Evolutionary conservation across 2,888 invertebrate genomes (phyloP), one percentile per base, ranked within the genome.

Genomic region (Drosophila flavopinicola): DNA sequence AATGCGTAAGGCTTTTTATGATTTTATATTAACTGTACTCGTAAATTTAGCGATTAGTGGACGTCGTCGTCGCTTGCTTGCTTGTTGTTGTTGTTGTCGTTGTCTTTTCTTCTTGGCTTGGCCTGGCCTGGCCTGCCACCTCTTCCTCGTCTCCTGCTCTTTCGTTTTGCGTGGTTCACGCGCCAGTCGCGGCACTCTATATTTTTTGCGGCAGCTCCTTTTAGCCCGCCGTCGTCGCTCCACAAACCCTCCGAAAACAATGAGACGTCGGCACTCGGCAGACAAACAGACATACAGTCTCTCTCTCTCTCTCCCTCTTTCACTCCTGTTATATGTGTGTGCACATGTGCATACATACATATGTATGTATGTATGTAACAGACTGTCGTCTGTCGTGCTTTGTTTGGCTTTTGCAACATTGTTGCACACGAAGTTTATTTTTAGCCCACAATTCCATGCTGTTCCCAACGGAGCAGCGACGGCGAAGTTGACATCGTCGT

Each of bases 21-120:
- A 79, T 80, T 84, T 82, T 76, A 79, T 84, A 84, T 79, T 84
- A 79, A 84, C 86, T 82, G 87, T 86, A 86, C 80, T 86, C 80
- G 80, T 86, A 86, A 82, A 86, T 82, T 86, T 86, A 79, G 80
- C 84, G 80, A 86, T 82, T 86, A 82, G 80, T 85, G 83, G 59
- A 59, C 45, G 66, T 48, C 65, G 54, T 32, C 48, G 35, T 48
- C 56, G 48, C 48, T 38, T 32, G 44, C 30, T 42, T 35, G n/a
- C 30, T 35, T 70, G 6, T 10, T 52, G 24, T 38, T 57, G 24
- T 52, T 45, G 35, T 52, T 38, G 57, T 52, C 45, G 53, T 44
- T 48, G 63, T 60, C 25, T 44, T 56, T 49, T 51, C 48, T 59
- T 63, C 67, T 44, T 63, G 32, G 54, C 48, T 65, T 59, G 58